phyloP scores from a whole-genome alignment of 2,888 invertebrate genomes.

The Poecilus cupreus region DNA sequence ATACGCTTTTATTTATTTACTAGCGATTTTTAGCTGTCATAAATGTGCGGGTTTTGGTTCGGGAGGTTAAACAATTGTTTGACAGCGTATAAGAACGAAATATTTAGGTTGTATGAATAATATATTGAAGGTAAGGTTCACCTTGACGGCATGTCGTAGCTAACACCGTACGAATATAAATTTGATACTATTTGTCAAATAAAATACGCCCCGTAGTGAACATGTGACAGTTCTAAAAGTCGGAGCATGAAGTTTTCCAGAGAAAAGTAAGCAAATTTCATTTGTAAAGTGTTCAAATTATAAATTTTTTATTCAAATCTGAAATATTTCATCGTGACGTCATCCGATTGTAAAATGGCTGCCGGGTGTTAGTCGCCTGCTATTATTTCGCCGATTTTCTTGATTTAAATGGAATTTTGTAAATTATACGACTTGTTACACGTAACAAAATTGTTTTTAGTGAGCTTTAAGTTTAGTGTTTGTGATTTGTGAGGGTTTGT shows the following conservation, averaged over 20 bases:
- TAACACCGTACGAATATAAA: neutral
- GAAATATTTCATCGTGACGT: conserved; percentile 24
- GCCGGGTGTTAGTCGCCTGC: conserved; percentile 3
- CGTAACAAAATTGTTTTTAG: neutral
- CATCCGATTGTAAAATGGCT: conserved; percentile 43
- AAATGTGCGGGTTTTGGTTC: too few species aligned
- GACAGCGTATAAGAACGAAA: neutral
- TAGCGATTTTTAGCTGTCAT: too few species aligned
- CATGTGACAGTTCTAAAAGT: neutral
- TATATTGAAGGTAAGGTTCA: conserved; percentile 8
- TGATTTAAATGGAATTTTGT: conserved; percentile 46
- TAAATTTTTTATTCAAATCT: neutral
- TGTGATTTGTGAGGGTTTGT: neutral
- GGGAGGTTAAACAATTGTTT: too few species aligned
- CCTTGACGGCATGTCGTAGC: conserved; percentile 4
- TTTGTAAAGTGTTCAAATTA: neutral
- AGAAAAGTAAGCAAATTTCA: conserved; percentile 7
- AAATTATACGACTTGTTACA: neutral
- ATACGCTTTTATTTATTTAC: too few species aligned
- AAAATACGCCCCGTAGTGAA: neutral
- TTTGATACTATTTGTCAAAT: conserved; percentile 19
- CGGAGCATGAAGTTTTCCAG: neutral
- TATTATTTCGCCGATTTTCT: conserved; percentile 45
- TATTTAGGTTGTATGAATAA: neutral
- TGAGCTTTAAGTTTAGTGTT: neutral